These are phyloP conservation scores for Trachelus tabidus DNA, from an alignment of 2,888 invertebrate species.

Conservation along the genomic window DNA sequence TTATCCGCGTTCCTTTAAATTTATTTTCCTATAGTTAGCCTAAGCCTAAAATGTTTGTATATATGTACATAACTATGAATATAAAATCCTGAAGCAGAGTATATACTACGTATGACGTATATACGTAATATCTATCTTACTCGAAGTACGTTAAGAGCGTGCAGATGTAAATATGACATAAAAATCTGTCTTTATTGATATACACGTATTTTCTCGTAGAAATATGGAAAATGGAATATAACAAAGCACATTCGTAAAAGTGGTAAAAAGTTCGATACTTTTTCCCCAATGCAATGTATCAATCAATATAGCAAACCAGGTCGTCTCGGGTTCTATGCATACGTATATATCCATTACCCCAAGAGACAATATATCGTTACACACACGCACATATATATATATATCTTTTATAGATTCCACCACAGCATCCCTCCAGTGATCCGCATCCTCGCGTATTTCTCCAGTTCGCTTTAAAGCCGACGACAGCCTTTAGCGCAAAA, in stretches of 20 bases:
- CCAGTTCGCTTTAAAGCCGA: not conserved
- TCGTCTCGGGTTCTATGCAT: not conserved
- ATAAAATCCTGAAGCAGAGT: not conserved
- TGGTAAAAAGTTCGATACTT: not conserved
- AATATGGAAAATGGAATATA: not conserved
- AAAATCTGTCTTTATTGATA: not conserved
- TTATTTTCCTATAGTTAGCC: not conserved
- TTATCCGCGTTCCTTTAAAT: not conserved
- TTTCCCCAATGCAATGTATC: not conserved
- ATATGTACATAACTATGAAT: not conserved
- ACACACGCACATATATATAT: too few species aligned
- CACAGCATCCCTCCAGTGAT: slow-evolving; percentile 17
- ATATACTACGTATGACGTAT: not conserved
- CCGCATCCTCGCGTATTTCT: slow-evolving; percentile 10
- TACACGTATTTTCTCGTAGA: not conserved
- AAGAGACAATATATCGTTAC: not conserved
- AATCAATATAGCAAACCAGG: not conserved
- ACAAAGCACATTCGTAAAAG: not conserved
- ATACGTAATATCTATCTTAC: not conserved
- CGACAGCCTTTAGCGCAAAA: not conserved
- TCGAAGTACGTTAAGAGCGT: not conserved
- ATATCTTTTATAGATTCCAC: slow-evolving; percentile 13
- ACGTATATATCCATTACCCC: not conserved
- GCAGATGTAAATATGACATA: not conserved
- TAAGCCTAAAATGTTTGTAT: not conserved